phyloP scores from a whole-genome alignment of 1,140 invertebrate genomes.

The Nymphalis io region DNA sequence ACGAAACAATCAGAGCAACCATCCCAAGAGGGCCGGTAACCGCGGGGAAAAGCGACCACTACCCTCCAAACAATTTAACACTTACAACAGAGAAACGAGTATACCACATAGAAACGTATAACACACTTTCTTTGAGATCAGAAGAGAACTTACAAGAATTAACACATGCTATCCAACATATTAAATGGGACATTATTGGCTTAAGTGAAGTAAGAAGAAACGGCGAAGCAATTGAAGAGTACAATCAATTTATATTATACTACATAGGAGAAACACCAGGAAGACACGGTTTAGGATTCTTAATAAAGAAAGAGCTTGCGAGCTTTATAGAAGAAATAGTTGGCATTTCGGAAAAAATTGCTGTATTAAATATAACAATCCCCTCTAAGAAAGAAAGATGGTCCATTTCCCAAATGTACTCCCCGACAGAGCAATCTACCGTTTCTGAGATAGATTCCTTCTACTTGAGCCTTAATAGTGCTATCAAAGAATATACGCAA shows the following conservation, averaged over 20 bases:
- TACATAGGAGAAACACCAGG: too few relatives aligned
- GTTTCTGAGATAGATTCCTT: too few relatives aligned
- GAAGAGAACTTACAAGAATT: slow-evolving; percentile 12
- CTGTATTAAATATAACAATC: too few relatives aligned
- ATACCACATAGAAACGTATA: slow-evolving; percentile 14
- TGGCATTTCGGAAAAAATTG: slow-evolving; percentile 1
- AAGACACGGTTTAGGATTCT: slow-evolving; percentile 7
- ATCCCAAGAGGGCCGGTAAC: slow-evolving; percentile 24
- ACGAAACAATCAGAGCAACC: neutral
- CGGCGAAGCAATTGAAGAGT: slow-evolving; percentile 8
- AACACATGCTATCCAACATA: too few relatives aligned
- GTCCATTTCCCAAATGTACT: too few relatives aligned
- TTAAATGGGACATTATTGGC: slow-evolving; percentile 9
- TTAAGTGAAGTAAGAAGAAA: slow-evolving; percentile 13
- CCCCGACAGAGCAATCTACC: too few relatives aligned
- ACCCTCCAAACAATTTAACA: slow-evolving; percentile 17
- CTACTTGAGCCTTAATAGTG: slow-evolving; percentile 18
- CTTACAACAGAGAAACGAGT: neutral
- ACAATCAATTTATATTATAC: neutral
- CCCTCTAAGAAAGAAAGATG: too few relatives aligned
- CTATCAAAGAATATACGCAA: slow-evolving; percentile 25
- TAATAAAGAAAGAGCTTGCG: slow-evolving; percentile 1
- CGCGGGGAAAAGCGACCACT: slow-evolving; percentile 25
- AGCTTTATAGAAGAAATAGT: slow-evolving; percentile 2
- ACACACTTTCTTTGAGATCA: neutral